Evolutionary conservation across 2,888 invertebrate genomes (phyloP).

Genomic region (Athetis lepigone): DNA sequence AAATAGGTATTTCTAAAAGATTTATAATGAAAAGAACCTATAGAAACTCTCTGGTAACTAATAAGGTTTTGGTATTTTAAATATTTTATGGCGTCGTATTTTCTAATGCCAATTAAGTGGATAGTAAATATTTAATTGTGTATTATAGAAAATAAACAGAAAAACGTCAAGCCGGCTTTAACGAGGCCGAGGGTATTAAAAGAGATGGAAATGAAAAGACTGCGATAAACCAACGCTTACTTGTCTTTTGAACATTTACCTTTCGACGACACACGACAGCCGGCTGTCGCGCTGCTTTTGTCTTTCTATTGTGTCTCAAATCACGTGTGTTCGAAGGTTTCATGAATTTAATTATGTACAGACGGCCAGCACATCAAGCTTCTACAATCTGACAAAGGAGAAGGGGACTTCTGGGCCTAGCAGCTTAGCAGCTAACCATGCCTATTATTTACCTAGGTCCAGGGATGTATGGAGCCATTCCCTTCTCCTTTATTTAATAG

Average conservation of each 20-base stretch:
- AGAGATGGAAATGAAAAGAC: background rate
- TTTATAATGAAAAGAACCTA: constrained; percentile 11
- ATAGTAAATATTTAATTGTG: background rate
- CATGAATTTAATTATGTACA: no score
- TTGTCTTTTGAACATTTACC: background rate
- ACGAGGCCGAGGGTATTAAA: background rate
- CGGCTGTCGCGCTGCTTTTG: no score
- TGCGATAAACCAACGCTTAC: background rate
- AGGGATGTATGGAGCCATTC: no score
- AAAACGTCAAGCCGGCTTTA: background rate
- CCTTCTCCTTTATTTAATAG: no score
- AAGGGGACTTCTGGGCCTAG: no score
- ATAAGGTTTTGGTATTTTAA: constrained; percentile 16
- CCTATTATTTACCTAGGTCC: no score
- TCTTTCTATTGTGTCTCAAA: no score
- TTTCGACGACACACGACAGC: no score
- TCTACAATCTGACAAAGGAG: no score
- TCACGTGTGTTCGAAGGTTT: no score
- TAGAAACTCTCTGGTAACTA: background rate
- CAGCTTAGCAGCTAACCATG: no score
- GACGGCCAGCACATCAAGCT: no score
- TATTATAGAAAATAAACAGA: background rate
- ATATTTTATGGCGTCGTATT: background rate
- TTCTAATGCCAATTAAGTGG: background rate
- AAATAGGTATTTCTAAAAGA: constrained; percentile 14